Conservation (phyloP, 2,797 vertebrate genomes). For the Picus viridis region DNA sequence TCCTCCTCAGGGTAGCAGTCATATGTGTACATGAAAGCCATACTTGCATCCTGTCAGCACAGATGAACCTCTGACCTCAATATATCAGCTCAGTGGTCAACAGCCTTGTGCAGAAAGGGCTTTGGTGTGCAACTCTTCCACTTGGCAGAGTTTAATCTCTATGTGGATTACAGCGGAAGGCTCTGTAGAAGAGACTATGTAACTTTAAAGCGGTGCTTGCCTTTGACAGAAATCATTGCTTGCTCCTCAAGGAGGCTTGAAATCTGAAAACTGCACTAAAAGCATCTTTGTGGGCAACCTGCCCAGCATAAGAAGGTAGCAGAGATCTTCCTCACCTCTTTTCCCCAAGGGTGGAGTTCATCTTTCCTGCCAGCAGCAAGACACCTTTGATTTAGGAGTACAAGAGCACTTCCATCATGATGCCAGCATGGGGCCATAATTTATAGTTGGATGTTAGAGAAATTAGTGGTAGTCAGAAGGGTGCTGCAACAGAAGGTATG, state of each 20-base stretch:
- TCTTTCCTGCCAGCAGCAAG: background rate
- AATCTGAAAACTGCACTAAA: background rate
- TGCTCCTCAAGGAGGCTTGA: background rate
- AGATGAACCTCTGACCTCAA: background rate
- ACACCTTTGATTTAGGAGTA: background rate
- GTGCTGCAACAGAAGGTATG: background rate
- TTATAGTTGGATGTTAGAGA: background rate
- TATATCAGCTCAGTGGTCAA: background rate
- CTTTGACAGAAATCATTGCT: background rate
- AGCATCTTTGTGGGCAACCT: background rate
- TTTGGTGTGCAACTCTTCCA: conserved; percentile 8
- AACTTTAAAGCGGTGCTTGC: background rate
- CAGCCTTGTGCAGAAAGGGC: background rate
- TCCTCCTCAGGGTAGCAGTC: background rate
- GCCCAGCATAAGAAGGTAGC: background rate
- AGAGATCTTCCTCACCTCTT: background rate
- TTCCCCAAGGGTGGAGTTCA: background rate
- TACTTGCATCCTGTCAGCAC: background rate
- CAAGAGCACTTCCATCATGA: background rate
- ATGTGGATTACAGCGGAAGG: background rate
- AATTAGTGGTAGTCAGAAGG: background rate
- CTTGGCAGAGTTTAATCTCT: background rate
- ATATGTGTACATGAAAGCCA: background rate
- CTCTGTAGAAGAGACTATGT: background rate
- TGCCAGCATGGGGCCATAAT: accelerated